Evolutionary conservation across 2,888 invertebrate genomes (phyloP).

Genomic region (Urechis unicinctus): DNA sequence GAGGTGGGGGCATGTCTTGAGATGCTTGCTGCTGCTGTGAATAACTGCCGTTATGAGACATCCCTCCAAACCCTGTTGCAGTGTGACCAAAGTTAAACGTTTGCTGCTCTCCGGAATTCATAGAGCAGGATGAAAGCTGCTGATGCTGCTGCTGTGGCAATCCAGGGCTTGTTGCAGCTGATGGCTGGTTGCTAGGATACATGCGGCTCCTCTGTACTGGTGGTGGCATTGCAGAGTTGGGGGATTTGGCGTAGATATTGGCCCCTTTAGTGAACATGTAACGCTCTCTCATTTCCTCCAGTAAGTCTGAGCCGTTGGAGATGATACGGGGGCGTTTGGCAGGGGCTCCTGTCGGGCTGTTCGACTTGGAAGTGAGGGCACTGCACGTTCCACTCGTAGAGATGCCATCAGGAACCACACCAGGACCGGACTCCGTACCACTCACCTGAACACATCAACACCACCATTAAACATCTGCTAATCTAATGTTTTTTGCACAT

Average conservation of each 20-base stretch:
- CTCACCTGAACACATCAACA: too few species aligned
- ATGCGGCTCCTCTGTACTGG: neutral
- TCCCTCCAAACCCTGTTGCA: neutral
- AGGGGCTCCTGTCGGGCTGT: conserved; percentile 7
- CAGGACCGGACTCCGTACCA: too few species aligned
- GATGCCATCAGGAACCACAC: too few species aligned
- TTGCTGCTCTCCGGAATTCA: neutral
- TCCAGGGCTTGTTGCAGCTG: too few species aligned
- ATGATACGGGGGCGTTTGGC: conserved; percentile 18
- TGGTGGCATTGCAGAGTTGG: neutral
- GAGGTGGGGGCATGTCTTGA: neutral
- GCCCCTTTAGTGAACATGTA: conserved; percentile 17
- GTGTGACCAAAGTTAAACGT: neutral
- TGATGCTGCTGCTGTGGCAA: too few species aligned
- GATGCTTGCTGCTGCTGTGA: neutral
- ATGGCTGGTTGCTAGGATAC: too few species aligned
- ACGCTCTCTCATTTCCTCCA: conserved; percentile 16
- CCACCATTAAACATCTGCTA: too few species aligned
- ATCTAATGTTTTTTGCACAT: too few species aligned
- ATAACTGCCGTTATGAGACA: neutral
- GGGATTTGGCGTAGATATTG: conserved; percentile 12
- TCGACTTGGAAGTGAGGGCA: conserved; percentile 6
- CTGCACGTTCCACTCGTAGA: conserved; percentile 1
- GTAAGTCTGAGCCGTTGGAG: conserved; percentile 14
- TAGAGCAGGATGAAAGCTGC: neutral